These are phyloP conservation scores for Corticium candelabrum DNA, from an alignment of 37 sponge, comb jelly and placozoan genomes.

Conservation along the genomic window DNA sequence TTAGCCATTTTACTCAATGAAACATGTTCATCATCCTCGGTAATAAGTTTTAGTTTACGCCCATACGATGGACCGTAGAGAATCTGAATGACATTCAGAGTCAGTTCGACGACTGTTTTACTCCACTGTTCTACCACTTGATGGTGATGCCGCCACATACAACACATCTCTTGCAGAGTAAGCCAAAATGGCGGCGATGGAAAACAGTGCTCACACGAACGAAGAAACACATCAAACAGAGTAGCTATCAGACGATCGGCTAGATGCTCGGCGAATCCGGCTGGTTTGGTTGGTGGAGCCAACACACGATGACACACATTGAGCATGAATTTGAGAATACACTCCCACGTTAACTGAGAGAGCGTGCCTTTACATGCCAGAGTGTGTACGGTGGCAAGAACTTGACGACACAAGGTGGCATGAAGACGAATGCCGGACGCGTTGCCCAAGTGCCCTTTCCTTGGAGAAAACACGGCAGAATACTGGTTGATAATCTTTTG, in stretches of 20 bases:
- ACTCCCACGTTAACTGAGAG: constrained; percentile 36
- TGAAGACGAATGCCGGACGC: constrained; percentile 28
- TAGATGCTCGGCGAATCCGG: constrained; percentile 35
- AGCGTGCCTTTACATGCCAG: constrained; percentile 12
- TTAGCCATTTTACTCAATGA: constrained; percentile 12
- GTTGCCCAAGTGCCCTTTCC: constrained; percentile 1
- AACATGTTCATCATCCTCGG: constrained; percentile 21
- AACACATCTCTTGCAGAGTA: constrained; percentile 50
- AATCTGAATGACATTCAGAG: constrained; percentile 29
- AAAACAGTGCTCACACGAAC: constrained; percentile 38
- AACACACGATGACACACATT: constrained; percentile 37
- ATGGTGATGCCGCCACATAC: constrained; percentile 67
- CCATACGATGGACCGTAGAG: constrained; percentile 51
- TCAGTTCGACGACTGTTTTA: constrained; percentile 35
- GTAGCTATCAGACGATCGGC: constrained; percentile 32
- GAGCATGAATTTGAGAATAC: constrained; percentile 30
- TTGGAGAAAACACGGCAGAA: constrained; percentile 25
- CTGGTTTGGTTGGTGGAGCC: constrained; percentile 34
- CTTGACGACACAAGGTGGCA: constrained; percentile 31
- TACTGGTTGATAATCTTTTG: constrained; percentile 47
- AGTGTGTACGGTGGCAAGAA: constrained; percentile 28
- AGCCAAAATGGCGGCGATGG: constrained; percentile 76
- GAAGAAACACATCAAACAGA: constrained; percentile 63
- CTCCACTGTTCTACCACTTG: constrained; percentile 51
- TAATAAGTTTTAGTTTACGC: background rate